A percentile compares a stretch with the other conserved stretches of the same genome.
Conservation (phyloP, 2,797 vertebrate genomes). For the Danionella dracula region DNA sequence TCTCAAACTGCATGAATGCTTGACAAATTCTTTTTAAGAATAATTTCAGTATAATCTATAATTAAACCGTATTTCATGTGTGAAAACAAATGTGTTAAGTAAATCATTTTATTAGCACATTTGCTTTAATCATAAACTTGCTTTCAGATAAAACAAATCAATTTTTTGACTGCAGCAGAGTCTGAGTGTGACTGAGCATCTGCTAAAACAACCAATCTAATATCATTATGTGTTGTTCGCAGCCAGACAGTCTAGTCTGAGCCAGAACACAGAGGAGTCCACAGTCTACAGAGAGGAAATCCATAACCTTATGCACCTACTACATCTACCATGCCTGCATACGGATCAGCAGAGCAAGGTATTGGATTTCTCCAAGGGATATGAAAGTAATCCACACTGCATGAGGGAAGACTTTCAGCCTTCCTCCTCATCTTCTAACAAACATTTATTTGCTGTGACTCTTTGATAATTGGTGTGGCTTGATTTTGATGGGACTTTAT, state of each 20-base stretch:
- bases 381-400: neutral
- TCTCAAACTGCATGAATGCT: too few species aligned
- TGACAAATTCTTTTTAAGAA: too few species aligned
- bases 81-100: too few species aligned
- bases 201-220: slow-evolving; percentile 31
- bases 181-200: slow-evolving; percentile 16
- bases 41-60: too few species aligned
- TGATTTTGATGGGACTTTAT: neutral
- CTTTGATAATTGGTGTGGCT: slow-evolving; percentile 10
- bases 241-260: slow-evolving; percentile 37
- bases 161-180: slow-evolving; percentile 27
- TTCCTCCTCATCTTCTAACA: neutral
- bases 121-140: too few species aligned
- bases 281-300: neutral
- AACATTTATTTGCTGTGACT: slow-evolving; percentile 2
- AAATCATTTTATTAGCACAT: too few species aligned
- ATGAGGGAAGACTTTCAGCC: neutral
- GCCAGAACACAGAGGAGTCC: neutral
- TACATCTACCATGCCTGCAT: neutral
- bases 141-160: slow-evolving; percentile 33
- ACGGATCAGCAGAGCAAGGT: neutral
- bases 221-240: slow-evolving; percentile 31
- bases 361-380: slow-evolving; percentile 7
- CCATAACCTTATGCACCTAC: neutral
- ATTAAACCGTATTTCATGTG: too few species aligned